phyloP scores from a whole-genome alignment of 2,113 vertebrate genomes.

The Thamnophis sirtalis region DNA sequence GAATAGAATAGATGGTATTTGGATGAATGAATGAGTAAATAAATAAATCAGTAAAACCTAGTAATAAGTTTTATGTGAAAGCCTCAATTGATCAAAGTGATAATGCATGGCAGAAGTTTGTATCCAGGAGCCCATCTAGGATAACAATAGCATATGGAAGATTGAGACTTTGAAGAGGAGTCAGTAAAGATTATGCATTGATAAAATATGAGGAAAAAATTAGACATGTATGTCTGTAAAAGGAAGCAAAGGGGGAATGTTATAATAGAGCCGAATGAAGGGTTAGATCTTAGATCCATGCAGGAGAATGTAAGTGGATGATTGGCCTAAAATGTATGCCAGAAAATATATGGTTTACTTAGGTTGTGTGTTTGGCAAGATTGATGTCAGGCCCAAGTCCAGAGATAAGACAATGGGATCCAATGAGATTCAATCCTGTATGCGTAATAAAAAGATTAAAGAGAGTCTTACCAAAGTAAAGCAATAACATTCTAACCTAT shows the following conservation, averaged over 20 bases:
- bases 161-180: not conserved
- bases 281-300: not conserved
- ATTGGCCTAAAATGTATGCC: not conserved
- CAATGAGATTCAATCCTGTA: not conserved
- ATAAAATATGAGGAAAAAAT: not conserved
- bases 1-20: not conserved
- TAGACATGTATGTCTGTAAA: not conserved
- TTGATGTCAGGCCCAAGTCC: not conserved
- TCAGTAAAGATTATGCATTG: not conserved
- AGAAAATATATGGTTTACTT: not conserved
- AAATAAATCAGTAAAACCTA: not conserved
- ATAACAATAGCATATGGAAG: not conserved
- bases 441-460: not conserved
- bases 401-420: not conserved
- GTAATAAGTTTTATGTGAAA: not conserved
- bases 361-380: not conserved
- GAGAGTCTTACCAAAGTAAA: not conserved
- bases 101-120: not conserved
- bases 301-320: not conserved
- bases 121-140: not conserved
- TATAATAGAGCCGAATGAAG: not conserved
- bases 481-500: not conserved
- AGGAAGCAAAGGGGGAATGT: not conserved
- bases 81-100: not conserved
- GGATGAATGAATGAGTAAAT: not conserved